Evolutionary conservation across 2,113 vertebrate genomes (phyloP).

Genomic region (Columbina picui): DNA sequence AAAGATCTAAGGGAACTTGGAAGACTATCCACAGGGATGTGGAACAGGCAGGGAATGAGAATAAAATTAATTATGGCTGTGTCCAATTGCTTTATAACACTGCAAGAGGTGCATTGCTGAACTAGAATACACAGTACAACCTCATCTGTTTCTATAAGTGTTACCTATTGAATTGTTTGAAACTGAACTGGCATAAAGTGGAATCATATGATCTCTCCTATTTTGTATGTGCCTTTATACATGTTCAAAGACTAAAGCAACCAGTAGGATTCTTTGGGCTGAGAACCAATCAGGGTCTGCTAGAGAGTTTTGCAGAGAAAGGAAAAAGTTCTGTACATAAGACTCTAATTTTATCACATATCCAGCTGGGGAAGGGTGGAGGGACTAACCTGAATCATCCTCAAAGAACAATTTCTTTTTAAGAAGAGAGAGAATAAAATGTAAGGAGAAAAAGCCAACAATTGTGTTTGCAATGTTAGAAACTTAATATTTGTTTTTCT

Average conservation of each 20-base stretch:
- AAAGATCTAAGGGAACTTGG: background rate
- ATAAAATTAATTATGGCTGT: background rate
- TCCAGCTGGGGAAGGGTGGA: background rate
- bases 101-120: background rate
- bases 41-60: background rate
- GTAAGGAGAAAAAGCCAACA: background rate
- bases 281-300: background rate
- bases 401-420: background rate
- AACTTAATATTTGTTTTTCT: background rate
- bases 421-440: background rate
- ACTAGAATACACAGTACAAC: background rate
- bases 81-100: background rate
- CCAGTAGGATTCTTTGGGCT: background rate
- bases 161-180: background rate
- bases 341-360: constrained; percentile 22
- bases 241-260: background rate
- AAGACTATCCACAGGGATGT: background rate
- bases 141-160: background rate
- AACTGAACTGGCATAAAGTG: background rate
- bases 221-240: background rate
- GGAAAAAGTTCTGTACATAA: background rate
- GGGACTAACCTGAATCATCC: background rate
- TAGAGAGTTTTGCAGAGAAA: background rate
- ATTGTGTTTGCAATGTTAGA: background rate
- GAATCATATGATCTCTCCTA: background rate